Evolutionary conservation across 2,113 vertebrate species (phyloP).

Genomic region (Centropristis striata): DNA sequence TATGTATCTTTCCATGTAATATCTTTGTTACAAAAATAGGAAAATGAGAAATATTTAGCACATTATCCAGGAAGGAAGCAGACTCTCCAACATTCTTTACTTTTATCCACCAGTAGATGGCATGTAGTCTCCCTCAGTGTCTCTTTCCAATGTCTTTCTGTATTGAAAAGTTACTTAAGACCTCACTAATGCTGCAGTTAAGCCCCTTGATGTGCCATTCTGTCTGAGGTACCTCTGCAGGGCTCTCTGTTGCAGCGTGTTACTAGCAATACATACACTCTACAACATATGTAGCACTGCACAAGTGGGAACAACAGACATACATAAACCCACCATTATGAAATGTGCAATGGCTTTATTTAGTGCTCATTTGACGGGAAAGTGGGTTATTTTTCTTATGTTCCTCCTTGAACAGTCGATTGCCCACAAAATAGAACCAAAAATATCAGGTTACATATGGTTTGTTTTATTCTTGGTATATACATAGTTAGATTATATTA

Average conservation of each 20-base stretch:
- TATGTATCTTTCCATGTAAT: not conserved
- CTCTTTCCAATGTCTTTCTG: constrained; percentile 44
- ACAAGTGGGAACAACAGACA: constrained; percentile 35
- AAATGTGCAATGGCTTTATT: constrained; percentile 35
- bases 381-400: constrained; percentile 7
- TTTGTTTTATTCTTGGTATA: not conserved
- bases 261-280: constrained; percentile 21
- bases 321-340: constrained; percentile 25
- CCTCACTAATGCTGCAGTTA: constrained; percentile 55
- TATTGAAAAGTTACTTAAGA: constrained; percentile 63
- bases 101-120: constrained; percentile 77
- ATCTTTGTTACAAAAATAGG: not conserved
- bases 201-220: constrained; percentile 62
- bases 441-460: not conserved
- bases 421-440: not conserved
- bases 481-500: not conserved
- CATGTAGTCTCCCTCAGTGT: constrained; percentile 58
- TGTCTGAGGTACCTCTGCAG: constrained; percentile 36
- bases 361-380: constrained; percentile 34
- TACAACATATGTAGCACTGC: constrained; percentile 25
- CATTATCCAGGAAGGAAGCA: not conserved
- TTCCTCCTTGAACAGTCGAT: constrained; percentile 15
- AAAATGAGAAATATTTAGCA: not conserved
- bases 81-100: constrained; percentile 1
- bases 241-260: constrained; percentile 42